Base-by-base conservation (phyloP, 2,888 invertebrate species). In the Noctua janthe region DNA sequence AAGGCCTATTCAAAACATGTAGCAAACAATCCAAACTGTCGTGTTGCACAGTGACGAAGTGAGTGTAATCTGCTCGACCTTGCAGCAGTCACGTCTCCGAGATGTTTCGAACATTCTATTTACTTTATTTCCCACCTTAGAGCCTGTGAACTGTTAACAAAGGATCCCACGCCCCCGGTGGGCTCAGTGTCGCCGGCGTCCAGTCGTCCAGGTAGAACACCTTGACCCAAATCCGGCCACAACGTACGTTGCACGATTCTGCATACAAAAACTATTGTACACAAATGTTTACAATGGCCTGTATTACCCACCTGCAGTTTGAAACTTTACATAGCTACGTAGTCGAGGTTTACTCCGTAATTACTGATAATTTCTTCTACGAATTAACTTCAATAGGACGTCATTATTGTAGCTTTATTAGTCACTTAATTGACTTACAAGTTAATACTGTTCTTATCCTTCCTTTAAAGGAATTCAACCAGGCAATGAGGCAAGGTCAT, bases 221-320 rank as follows among this genome's bases (percentile, higher is more conserved):
- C 86, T 82, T 84, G 86, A 86, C 86, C 84, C 74, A 86, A 86
- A 75, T 82, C 64, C 29, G 11, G 59, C 69, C 69, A 70, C 78
- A 66, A 51, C 72, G 71, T 54, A 47, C 59, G 43, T 70, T 75
- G 75, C 83, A 82, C 62, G 87, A 73, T 82, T 83, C 35, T 86
- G 73, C 62, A 83, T 74, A 67, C 72, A 78, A 67, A 73, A 39
- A 71, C 47, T 43, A 73, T n/a, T 39, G n/a, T 20, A 54, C 29
- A 83, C 74, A 39, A 76, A 74, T 69, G 72, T 86, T 76, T 47
- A 66, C 75, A 70, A 71, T 20, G 43, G 59, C 29, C 64, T 56
- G 47, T 67, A 54, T 29, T 35, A 75, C 54, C 74, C 56, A n/a
- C 64, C 67, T 59, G 71, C 71, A 77, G 35, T 62, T 72, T 62